A percentile compares a stretch with the other conserved stretches of the same genome.
These are phyloP conservation scores for Cherax quadricarinatus DNA, from an alignment of 1,140 invertebrate species.

Conservation along the genomic window DNA sequence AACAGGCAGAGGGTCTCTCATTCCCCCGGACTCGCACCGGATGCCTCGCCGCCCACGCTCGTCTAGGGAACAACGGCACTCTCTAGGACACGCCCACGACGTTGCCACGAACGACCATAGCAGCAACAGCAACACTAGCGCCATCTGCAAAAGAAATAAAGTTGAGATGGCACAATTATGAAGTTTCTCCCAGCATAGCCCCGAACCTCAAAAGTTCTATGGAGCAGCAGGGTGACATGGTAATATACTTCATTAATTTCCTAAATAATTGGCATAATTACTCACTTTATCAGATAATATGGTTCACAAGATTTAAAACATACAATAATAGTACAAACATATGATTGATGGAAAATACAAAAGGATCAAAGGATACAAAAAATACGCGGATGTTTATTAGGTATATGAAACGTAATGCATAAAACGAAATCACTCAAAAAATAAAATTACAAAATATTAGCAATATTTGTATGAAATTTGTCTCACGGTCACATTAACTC, in stretches of 20 bases:
- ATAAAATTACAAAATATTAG: too few species aligned
- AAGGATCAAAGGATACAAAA: too few species aligned
- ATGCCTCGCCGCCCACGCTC: slow-evolving; percentile 75
- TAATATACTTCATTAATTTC: neutral
- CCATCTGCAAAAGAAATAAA: slow-evolving; percentile 38
- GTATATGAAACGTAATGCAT: too few species aligned
- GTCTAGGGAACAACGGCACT: slow-evolving; percentile 76
- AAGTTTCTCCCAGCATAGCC: neutral
- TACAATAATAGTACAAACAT: neutral
- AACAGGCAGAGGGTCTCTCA: slow-evolving; percentile 81
- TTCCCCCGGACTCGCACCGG: slow-evolving; percentile 80
- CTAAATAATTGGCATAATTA: neutral
- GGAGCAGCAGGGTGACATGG: neutral
- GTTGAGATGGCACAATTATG: neutral
- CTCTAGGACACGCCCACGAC: slow-evolving; percentile 72
- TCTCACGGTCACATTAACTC: too few species aligned
- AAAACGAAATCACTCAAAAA: too few species aligned
- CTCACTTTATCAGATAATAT: neutral
- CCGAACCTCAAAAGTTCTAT: neutral
- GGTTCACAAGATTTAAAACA: too few species aligned
- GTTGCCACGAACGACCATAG: slow-evolving; percentile 19
- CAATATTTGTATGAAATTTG: too few species aligned
- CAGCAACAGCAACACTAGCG: slow-evolving; percentile 27
- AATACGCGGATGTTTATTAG: too few species aligned
- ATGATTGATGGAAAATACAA: neutral